These are phyloP conservation scores for Eupithecia dodoneata DNA, from an alignment of 2,888 invertebrate species.

Conservation along the genomic window DNA sequence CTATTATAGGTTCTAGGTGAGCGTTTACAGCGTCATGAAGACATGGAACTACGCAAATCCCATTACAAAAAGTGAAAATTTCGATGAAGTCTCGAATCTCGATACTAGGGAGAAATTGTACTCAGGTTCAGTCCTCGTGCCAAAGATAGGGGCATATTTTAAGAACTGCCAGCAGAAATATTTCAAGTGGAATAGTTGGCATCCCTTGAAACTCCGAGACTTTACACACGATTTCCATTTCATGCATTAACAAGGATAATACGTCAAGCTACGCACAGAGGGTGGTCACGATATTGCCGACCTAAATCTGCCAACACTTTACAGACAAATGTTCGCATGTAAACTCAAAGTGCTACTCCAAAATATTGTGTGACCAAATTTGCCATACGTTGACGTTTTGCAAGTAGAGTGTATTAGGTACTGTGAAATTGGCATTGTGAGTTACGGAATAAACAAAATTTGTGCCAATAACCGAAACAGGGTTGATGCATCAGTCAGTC, in stretches of 20 bases:
- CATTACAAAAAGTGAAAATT: not conserved
- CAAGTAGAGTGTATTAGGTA: not conserved
- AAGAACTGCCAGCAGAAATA: constrained; percentile 29
- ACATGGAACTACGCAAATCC: not conserved
- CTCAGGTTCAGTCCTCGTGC: not conserved
- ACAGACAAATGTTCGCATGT: constrained; percentile 26
- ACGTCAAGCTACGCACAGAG: constrained; percentile 58
- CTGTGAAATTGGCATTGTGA: not conserved
- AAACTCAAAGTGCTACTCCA: not conserved
- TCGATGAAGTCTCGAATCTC: not conserved
- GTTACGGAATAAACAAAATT: not conserved
- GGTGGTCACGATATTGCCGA: constrained; percentile 56
- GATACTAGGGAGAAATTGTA: not conserved
- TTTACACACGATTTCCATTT: constrained; percentile 55
- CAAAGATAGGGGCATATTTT: not conserved
- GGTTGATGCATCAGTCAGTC: constrained; percentile 21
- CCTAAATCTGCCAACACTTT: constrained; percentile 49
- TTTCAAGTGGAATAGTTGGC: constrained; percentile 34
- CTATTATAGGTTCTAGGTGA: too few species aligned
- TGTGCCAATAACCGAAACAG: constrained; percentile 19
- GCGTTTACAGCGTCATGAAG: not conserved
- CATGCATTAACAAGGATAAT: constrained; percentile 56
- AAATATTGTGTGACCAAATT: not conserved
- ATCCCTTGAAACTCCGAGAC: constrained; percentile 22
- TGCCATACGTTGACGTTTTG: not conserved